Base-by-base conservation (phyloP, 2,888 invertebrate genomes). In the Chrysotoxum bicinctum region DNA sequence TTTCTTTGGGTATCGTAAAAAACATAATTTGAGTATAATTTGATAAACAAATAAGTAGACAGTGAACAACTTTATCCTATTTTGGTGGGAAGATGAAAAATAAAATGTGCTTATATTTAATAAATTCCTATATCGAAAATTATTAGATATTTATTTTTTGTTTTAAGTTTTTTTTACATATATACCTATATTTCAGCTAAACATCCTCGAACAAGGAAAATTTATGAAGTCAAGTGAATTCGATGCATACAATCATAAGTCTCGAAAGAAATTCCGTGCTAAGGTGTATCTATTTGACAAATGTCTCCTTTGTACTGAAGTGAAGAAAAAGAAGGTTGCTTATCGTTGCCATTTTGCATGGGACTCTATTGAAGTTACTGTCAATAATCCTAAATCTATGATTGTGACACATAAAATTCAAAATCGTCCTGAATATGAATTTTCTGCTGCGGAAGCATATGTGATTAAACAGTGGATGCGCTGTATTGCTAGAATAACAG, bases 221-320 rank as follows among this genome's bases (percentile, higher is more conserved):
- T 92, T 92, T 81, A 89, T 90, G 0, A 90, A 90, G 43, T 89
- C 90, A 8, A 89, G 89, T 6, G 91, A 92, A 82, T 91, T 92
- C 86, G 90, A 90, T 37, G 90, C 91, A 6, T 91, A 89, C 72
- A 90, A 92, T 79, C 89, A 89, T 79, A 90, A 89, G n/a, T 89
- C 90, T 8, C 90, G 90, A 32, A 90, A 91, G 76, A 90, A 89
- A 82, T 92, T 91, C 54, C 89, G 89, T 0, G 89, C 89, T 5
- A 91, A 92, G 79, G 88, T 91, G 3, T 92, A 92, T 56, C 89
- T 92, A 9, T 92, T 92, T 79, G 92, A 92, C 70, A 90, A 90
- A 6, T 90, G 90, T 32, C 85, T 92, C 37, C 87, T 92, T 4
- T 92, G 91, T 86, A 90, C 91, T 2, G 92, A 92, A 88, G 89